Base-by-base conservation (phyloP, 2,113 vertebrate species). In the Hyla sarda region DNA sequence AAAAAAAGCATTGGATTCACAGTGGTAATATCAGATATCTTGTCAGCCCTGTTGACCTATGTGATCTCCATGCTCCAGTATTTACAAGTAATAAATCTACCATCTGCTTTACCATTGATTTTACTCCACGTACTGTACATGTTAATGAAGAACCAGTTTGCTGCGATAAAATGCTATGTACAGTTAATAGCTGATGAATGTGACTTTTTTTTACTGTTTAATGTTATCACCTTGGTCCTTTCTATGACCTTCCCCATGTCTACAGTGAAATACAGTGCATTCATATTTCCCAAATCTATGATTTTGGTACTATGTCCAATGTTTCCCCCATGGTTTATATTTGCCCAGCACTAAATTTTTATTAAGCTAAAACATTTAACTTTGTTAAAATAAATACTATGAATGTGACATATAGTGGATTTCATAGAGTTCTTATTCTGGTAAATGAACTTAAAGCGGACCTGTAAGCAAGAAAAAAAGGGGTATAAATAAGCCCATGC, bases 101-200 rank as follows among this genome's bases (percentile, higher is more conserved):
- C 60, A 71, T 82, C 60, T 82, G 80, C 62, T 71, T 50, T 50
- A 69, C 62, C 45, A 69, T 82, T 82, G 60, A 71, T 82, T 82
- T 82, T 52, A 69, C 80, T 32, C 37, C 17, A 69, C 28, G 1
- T 47, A 69, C 62, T 50, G 23, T 69, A 82, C 58, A 81, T 81
- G 56, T 81, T 81, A 82, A 71, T 62, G 79, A 62, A 67, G 41
- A 25, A 82, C 25, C 79, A 65, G 41, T 23, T 67, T 82, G 60
- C 14, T 67, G 60, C 45, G 47, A 48, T 23, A 48, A 82, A 48
- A 82, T 82, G 16, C 60, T 50, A 21, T 28, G 54, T 28, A 81
- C 56, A 47, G 56, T 81, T 81, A 47, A 47, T 56, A n/a, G 56
- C n/a, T 77, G 16, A 54, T 77, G 28, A 52, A 52, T 67, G 37